Percentiles rank a stretch among this genome's conserved stretches.
phyloP scores from a whole-genome alignment of 2,888 invertebrate species.

The Homarus gammarus region DNA sequence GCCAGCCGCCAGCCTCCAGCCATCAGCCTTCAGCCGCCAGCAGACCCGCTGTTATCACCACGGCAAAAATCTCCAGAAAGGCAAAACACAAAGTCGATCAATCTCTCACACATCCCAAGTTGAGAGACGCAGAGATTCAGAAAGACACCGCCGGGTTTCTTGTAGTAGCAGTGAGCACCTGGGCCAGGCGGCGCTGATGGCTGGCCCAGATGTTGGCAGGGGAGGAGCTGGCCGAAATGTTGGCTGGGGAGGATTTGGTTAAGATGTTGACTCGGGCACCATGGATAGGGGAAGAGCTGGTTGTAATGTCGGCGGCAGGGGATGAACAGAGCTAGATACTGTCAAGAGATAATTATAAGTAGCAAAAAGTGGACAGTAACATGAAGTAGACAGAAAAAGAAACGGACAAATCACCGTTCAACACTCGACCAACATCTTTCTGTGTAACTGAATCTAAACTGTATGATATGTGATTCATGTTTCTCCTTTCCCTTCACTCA shows the following conservation, averaged over 20 bases:
- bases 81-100: background rate
- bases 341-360: too few relatives aligned
- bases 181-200: background rate
- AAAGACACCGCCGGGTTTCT: background rate
- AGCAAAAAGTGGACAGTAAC: background rate
- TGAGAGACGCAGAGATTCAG: background rate
- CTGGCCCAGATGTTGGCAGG: background rate
- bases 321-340: background rate
- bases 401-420: background rate
- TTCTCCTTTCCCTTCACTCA: too few relatives aligned
- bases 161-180: background rate
- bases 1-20: background rate
- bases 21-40: too few relatives aligned
- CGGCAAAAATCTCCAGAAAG: background rate
- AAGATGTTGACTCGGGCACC: background rate
- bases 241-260: background rate
- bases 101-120: background rate
- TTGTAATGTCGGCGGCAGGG: background rate
- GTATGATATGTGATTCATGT: too few relatives aligned
- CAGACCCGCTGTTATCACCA: background rate
- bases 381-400: background rate
- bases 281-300: background rate
- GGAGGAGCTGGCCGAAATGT: background rate
- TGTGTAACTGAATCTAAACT: too few relatives aligned
- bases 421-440: too few relatives aligned